A percentile compares a stretch with the other conserved stretches of the same genome.
Evolutionary conservation across 2,888 invertebrate genomes (phyloP).

Genomic region (Xestoiulus laeticollis): DNA sequence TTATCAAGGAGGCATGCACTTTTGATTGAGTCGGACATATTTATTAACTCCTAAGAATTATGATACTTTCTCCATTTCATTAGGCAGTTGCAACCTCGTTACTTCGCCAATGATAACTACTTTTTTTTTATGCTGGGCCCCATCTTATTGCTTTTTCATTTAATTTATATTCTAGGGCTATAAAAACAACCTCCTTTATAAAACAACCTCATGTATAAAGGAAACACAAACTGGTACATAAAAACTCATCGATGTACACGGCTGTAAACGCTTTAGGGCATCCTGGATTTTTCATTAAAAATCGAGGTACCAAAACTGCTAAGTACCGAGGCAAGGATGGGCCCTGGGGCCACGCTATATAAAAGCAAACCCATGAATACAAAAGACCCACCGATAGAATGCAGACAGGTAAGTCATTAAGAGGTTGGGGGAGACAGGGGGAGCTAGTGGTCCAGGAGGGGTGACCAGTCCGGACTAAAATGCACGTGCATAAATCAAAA

Average conservation of each 20-base stretch:
- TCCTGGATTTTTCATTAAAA: slow-evolving; percentile 35
- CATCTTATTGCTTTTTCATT: slow-evolving; percentile 45
- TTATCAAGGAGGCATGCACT: slow-evolving; percentile 46
- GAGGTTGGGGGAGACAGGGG: slow-evolving; percentile 27
- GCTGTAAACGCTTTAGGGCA: slow-evolving; percentile 6
- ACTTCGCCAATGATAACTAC: slow-evolving; percentile 48
- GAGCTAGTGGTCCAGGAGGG: neutral
- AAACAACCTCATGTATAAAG: no score
- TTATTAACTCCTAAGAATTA: slow-evolving; percentile 50
- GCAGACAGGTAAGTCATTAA: slow-evolving; percentile 43
- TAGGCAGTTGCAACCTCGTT: slow-evolving; percentile 46
- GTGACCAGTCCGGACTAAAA: neutral
- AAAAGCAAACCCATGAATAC: slow-evolving; percentile 30
- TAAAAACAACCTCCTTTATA: slow-evolving; percentile 32
- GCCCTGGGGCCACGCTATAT: neutral
- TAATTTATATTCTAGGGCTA: slow-evolving; percentile 44
- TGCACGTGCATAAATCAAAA: neutral
- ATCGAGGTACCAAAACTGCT: slow-evolving; percentile 4
- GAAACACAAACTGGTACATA: slow-evolving; percentile 7
- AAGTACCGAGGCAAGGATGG: neutral
- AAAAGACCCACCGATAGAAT: neutral
- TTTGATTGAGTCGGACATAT: slow-evolving; percentile 50
- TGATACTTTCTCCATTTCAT: slow-evolving; percentile 48
- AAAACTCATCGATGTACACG: slow-evolving; percentile 31
- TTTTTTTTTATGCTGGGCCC: slow-evolving; percentile 35